Conservation (phyloP, 2,113 vertebrate species). For the Piaya cayana region DNA sequence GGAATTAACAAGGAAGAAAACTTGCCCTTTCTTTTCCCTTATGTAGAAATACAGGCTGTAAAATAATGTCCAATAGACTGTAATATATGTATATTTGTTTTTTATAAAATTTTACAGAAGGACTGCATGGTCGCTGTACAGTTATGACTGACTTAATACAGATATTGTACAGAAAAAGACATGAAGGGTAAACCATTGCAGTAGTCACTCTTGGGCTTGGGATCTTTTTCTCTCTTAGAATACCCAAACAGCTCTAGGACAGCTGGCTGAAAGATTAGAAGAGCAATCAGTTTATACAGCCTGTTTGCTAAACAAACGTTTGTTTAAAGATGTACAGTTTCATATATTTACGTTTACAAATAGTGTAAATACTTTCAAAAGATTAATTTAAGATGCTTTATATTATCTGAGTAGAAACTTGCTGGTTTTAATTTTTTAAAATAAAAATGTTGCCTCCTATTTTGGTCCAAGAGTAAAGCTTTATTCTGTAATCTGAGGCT, state of each 20-base stretch:
- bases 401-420: conserved; percentile 80
- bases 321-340: conserved; percentile 82
- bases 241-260: conserved; percentile 29
- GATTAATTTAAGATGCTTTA: conserved; percentile 84
- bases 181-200: conserved; percentile 9
- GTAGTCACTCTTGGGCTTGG: conserved; percentile 30
- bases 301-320: conserved; percentile 68
- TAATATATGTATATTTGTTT: conserved; percentile 80
- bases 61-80: conserved; percentile 60
- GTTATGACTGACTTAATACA: conserved; percentile 14
- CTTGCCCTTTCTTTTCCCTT: conserved; percentile 22
- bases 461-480: conserved; percentile 64
- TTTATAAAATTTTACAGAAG: conserved; percentile 72
- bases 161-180: conserved; percentile 46
- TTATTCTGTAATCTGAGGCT: conserved; percentile 41
- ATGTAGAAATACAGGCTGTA: conserved; percentile 64
- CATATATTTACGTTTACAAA: conserved; percentile 77
- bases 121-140: conserved; percentile 58
- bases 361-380: conserved; percentile 79
- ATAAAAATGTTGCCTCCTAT: conserved; percentile 76
- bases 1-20: conserved; percentile 29
- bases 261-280: conserved; percentile 16
- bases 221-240: conserved; percentile 46
- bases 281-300: conserved; percentile 50
- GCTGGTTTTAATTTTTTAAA: conserved; percentile 77